Conservation (phyloP, 2,797 vertebrate species). For the Oryzias sinensis region DNA sequence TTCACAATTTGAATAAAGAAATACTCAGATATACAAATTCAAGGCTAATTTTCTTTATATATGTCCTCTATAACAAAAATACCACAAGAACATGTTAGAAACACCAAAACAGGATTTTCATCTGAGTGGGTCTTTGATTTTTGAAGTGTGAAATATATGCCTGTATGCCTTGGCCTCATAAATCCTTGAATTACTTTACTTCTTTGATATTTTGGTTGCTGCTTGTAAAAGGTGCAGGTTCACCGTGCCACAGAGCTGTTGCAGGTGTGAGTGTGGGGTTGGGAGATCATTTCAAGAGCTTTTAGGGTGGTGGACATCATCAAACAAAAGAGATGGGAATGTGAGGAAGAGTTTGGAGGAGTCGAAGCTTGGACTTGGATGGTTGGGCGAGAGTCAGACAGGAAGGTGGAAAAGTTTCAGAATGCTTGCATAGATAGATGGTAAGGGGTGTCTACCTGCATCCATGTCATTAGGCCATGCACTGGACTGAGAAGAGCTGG, state of each 20-base stretch:
- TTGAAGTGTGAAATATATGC: too few species aligned
- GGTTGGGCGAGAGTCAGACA: slow-evolving; percentile 21
- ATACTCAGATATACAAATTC: too few species aligned
- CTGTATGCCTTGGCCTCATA: too few species aligned
- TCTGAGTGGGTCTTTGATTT: too few species aligned
- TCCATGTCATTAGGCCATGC: slow-evolving; percentile 94
- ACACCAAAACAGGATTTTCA: too few species aligned
- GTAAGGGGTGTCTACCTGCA: slow-evolving; percentile 78
- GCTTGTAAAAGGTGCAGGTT: background rate
- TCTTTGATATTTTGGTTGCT: too few species aligned
- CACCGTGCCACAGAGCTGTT: slow-evolving; percentile 1
- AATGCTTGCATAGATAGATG: slow-evolving; percentile 24
- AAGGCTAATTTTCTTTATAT: too few species aligned
- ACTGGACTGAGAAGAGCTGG: slow-evolving; percentile 92
- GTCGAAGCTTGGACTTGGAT: slow-evolving; percentile 29
- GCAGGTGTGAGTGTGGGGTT: slow-evolving; percentile 2
- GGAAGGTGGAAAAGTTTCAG: slow-evolving; percentile 14
- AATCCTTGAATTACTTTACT: too few species aligned
- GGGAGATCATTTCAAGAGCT: background rate
- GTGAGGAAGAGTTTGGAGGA: slow-evolving; percentile 21
- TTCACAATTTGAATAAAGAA: too few species aligned
- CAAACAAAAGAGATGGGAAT: slow-evolving; percentile 5
- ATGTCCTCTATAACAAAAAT: too few species aligned
- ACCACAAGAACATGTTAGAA: too few species aligned
- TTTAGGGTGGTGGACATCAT: slow-evolving; percentile 8